Base-by-base conservation (phyloP, 2,888 invertebrate species). In the Tipula lateralis region DNA sequence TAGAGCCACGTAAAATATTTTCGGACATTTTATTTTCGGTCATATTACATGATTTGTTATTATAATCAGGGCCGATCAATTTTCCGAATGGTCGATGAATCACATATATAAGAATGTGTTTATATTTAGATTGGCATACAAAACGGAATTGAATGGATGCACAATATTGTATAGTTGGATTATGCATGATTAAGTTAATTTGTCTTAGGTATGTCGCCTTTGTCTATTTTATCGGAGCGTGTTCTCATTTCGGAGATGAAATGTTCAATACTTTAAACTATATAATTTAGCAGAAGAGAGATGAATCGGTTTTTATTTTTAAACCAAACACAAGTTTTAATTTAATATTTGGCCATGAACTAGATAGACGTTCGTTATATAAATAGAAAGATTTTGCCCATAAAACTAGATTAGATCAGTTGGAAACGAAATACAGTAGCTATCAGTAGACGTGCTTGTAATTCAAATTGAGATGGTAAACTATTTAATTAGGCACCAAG, bases 1-100 rank as follows among this genome's bases (percentile, higher is more conserved):
- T 86, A 13, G 86, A 83, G 84, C 84, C 84, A 34, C 66, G 66
- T 66, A 66, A 19, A 66, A 66, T 66, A 66, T 24, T 19, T 24
- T 66, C 66, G 66, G 66, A 66, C 24, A 66, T 66, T 66, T 66
- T 66, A 66, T 66, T 19, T 66, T 66, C 66, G 66, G 66, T 66
- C 66, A n/a, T 66, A 66, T 66, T 66, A 66, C 66, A 66, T 66
- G 19, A 66, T 66, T 19, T 66, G 66, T 66, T 66, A 66, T 66
- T 66, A 66, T 66, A 66, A 66, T 66, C 24, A 66, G 66, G 66
- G 66, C 66, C 66, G 66, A 66, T 24, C 19, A 66, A 24, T 83
- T 83, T 34, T 84, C 3, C 3, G 44, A 44, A 84, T 66, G n/a
- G 12, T 29, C 44, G 13, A 84, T 84, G 39, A 39, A 13, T 29